These are phyloP conservation scores for Muscicapa comitata DNA, from an alignment of 2,797 vertebrate species.

Conservation along the genomic window DNA sequence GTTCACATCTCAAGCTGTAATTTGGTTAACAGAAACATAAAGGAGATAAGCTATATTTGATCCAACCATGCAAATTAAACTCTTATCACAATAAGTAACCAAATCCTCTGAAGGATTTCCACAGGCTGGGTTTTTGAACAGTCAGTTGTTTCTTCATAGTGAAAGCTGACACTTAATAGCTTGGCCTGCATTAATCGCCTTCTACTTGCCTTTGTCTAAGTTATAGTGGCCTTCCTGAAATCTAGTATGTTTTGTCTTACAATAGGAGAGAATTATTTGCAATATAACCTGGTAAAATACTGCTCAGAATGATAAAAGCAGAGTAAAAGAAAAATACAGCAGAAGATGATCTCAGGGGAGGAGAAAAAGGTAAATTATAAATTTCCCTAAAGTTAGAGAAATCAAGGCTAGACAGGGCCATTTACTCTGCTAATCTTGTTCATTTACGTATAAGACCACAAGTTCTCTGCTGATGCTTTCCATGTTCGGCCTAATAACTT, in stretches of 20 bases:
- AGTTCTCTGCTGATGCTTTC: neutral
- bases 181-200: neutral
- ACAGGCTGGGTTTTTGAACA: neutral
- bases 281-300: neutral
- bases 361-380: neutral
- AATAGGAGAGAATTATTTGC: neutral
- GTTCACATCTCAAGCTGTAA: neutral
- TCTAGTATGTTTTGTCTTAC: neutral
- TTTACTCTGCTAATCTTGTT: neutral
- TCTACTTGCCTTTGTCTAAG: neutral
- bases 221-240: neutral
- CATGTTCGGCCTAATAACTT: neutral
- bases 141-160: neutral
- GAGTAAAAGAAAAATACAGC: neutral
- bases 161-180: neutral
- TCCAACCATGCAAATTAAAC: neutral
- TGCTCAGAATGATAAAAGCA: neutral
- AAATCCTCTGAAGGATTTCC: neutral
- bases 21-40: neutral
- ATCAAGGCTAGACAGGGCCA: neutral
- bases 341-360: neutral
- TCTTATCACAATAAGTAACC: neutral
- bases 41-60: neutral
- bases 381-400: neutral
- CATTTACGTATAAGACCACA: neutral